phyloP scores from a whole-genome alignment of 2,113 vertebrate genomes.

The Corythoichthys haematopterus region DNA sequence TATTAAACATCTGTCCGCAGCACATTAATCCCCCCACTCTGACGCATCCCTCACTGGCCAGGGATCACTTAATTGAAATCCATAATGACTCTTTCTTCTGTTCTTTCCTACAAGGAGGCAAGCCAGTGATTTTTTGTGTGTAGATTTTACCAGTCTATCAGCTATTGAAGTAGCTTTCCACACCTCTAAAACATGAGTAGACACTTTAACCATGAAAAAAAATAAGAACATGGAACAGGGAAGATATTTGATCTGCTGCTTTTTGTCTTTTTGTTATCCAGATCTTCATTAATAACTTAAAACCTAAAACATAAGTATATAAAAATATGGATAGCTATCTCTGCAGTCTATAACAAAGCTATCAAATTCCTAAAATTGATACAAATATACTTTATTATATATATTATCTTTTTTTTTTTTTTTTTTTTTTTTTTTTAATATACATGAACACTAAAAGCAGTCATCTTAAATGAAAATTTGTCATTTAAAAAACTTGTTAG shows the following conservation, averaged over 20 bases:
- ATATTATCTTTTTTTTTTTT: too few species aligned
- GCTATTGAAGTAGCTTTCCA: not conserved
- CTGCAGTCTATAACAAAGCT: too few species aligned
- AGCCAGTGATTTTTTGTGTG: constrained; percentile 32
- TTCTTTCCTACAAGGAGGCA: constrained; percentile 40
- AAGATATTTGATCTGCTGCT: not conserved
- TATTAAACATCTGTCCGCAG: constrained; percentile 72
- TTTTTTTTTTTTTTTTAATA: too few species aligned
- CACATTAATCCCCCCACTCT: constrained; percentile 65
- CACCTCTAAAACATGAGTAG: not conserved
- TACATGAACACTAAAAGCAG: too few species aligned
- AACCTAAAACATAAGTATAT: not conserved
- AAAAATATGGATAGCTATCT: too few species aligned
- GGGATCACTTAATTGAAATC: constrained; percentile 73
- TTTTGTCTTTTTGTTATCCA: not conserved
- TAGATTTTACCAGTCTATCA: constrained; percentile 11
- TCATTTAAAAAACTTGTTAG: too few species aligned
- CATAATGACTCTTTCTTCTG: constrained; percentile 66
- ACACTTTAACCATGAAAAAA: not conserved
- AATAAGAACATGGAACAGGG: not conserved
- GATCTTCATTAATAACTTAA: not conserved
- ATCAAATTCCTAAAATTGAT: too few species aligned
- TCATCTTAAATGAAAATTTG: too few species aligned
- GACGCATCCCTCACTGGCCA: constrained; percentile 62
- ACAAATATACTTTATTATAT: too few species aligned